Evolutionary conservation across 1,140 invertebrate genomes (phyloP).

Genomic region (Papilio polyxenes): DNA sequence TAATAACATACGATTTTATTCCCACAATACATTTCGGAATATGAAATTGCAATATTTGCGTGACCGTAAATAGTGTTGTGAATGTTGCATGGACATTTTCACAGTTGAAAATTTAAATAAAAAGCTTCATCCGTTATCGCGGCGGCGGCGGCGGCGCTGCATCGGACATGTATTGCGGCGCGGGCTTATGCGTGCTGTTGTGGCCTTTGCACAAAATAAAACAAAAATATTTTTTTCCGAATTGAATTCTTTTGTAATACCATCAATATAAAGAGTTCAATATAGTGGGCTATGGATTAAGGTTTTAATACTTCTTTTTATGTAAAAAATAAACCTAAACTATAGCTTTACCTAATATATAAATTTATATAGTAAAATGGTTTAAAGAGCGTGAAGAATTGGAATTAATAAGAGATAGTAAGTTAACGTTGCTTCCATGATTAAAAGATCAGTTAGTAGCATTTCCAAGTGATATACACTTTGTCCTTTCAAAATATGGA

Average conservation of each 20-base stretch:
- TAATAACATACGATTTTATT: not conserved
- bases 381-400: no score
- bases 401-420: no score
- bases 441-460: no score
- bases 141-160: not conserved
- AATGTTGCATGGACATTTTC: constrained; percentile 27
- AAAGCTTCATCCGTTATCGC: constrained; percentile 30
- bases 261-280: not conserved
- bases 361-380: no score
- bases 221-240: constrained; percentile 8
- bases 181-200: constrained; percentile 21
- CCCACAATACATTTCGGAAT: not conserved
- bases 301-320: not conserved
- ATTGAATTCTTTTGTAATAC: constrained; percentile 4
- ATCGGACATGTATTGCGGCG: constrained; percentile 17
- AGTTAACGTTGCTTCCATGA: no score
- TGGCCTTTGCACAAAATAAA: not conserved
- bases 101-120: constrained; percentile 31
- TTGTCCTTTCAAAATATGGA: no score
- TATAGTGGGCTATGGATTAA: not conserved
- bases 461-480: no score
- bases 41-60: constrained; percentile 3
- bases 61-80: constrained; percentile 11
- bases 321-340: no score
- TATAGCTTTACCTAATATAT: no score